phyloP scores from a whole-genome alignment of 1,140 invertebrate genomes.

The Magallana ariakensis region DNA sequence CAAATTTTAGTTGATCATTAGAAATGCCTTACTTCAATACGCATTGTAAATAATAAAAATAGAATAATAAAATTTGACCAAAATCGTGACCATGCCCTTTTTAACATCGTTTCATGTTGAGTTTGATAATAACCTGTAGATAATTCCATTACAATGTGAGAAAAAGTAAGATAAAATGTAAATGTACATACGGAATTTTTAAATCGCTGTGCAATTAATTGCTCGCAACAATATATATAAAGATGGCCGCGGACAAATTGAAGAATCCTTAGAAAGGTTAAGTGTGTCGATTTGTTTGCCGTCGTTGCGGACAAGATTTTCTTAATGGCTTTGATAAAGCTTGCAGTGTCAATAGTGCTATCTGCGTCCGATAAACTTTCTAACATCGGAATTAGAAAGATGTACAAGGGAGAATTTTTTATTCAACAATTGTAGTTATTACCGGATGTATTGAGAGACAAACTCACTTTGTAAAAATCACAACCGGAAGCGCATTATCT shows the following conservation, averaged over 20 bases:
- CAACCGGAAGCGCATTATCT: background rate
- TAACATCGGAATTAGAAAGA: background rate
- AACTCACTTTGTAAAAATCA: background rate
- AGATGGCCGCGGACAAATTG: background rate
- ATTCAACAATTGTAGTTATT: background rate
- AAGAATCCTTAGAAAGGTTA: background rate
- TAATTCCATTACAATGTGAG: no score
- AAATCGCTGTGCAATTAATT: no score
- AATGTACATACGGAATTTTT: no score
- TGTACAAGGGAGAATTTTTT: background rate
- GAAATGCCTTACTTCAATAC: no score
- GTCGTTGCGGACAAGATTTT: background rate
- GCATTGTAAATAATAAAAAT: no score
- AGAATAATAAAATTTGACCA: no score
- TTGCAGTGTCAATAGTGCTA: background rate
- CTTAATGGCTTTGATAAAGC: slow-evolving; percentile 7
- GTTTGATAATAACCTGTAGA: no score
- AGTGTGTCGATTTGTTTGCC: background rate
- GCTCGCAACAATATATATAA: no score
- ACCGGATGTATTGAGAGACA: background rate
- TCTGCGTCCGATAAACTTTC: background rate
- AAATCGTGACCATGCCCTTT: no score
- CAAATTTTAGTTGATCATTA: no score
- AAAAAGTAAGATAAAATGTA: no score
- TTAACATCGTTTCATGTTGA: no score